A percentile compares a stretch with the other conserved stretches of the same genome.
These are phyloP conservation scores for Coranthus polyacanthus DNA, from an alignment of 2,797 vertebrate species.

Conservation along the genomic window DNA sequence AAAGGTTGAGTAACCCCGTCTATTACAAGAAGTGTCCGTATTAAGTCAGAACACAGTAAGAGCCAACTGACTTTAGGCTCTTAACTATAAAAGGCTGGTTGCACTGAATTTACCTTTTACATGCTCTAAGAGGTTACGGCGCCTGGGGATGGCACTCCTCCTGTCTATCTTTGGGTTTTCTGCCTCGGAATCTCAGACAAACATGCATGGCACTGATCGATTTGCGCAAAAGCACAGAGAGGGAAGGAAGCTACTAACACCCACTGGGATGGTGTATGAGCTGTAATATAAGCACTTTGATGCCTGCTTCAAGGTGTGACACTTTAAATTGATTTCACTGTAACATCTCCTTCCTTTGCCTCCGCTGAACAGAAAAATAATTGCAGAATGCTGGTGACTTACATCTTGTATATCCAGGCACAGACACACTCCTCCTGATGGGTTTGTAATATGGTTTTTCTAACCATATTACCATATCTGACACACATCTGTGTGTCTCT, in stretches of 20 bases:
- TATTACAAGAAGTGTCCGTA: no score
- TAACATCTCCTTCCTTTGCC: constrained; percentile 20
- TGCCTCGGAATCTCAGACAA: constrained; percentile 66
- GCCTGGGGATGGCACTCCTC: constrained; percentile 45
- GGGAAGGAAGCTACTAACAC: constrained; percentile 23
- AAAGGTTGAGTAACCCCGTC: constrained; percentile 2
- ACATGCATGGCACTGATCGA: constrained; percentile 62
- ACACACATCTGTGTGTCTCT: constrained; percentile 37
- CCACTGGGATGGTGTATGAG: constrained; percentile 18
- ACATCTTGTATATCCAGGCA: constrained; percentile 46
- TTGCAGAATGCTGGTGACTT: constrained; percentile 34
- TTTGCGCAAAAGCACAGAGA: constrained; percentile 51
- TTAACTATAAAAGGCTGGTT: constrained; percentile 40
- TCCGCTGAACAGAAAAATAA: constrained; percentile 41
- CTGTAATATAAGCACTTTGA: background rate
- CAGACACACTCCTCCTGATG: constrained; percentile 52
- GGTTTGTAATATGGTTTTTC: constrained; percentile 61
- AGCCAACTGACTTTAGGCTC: constrained; percentile 35
- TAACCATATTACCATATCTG: no score
- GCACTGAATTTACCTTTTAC: constrained; percentile 44
- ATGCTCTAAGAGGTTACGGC: constrained; percentile 60
- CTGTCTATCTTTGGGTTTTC: no score
- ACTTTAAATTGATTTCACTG: constrained; percentile 40
- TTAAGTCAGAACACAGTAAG: constrained; percentile 24
- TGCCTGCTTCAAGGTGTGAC: constrained; percentile 31